Evolutionary conservation across 1,140 invertebrate genomes (phyloP).

Genomic region (Mercenaria mercenaria): DNA sequence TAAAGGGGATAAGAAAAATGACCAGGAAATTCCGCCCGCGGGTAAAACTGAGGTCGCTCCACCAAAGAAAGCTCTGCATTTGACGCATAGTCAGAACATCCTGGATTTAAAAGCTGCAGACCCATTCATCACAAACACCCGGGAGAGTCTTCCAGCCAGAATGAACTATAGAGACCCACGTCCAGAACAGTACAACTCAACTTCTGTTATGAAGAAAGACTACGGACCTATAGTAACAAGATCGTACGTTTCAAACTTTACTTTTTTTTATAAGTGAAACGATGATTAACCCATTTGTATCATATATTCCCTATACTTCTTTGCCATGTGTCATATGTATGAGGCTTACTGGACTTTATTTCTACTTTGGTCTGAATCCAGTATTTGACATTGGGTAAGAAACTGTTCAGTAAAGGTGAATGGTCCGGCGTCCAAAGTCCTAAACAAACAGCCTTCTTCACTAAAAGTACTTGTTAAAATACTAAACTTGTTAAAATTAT

Average conservation of each 20-base stretch:
- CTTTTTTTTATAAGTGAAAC: too few species aligned
- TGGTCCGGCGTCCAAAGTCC: too few species aligned
- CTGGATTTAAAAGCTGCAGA: conserved; percentile 71
- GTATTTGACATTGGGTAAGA: too few species aligned
- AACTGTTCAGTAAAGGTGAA: too few species aligned
- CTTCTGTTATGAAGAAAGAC: conserved; percentile 78
- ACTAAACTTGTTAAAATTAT: too few species aligned
- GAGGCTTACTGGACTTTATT: too few species aligned
- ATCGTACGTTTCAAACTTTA: conserved; percentile 67
- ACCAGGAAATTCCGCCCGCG: conserved; percentile 63
- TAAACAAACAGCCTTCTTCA: too few species aligned
- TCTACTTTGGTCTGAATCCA: too few species aligned
- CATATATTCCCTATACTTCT: too few species aligned
- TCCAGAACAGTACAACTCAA: conserved; percentile 63
- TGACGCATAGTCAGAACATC: conserved; percentile 74
- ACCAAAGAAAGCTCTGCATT: conserved; percentile 64
- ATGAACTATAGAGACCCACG: conserved; percentile 53
- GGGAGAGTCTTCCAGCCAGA: conserved; percentile 71
- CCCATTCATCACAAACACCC: conserved; percentile 68
- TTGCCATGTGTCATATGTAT: too few species aligned
- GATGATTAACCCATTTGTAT: too few species aligned
- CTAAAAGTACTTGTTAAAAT: too few species aligned
- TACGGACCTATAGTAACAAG: conserved; percentile 68
- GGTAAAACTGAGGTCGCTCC: conserved; percentile 71
- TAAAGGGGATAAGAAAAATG: conserved; percentile 70